Evolutionary conservation across 2,888 invertebrate species (phyloP), one percentile per base, ranked within the genome.

Genomic region (Endotricha flammealis): DNA sequence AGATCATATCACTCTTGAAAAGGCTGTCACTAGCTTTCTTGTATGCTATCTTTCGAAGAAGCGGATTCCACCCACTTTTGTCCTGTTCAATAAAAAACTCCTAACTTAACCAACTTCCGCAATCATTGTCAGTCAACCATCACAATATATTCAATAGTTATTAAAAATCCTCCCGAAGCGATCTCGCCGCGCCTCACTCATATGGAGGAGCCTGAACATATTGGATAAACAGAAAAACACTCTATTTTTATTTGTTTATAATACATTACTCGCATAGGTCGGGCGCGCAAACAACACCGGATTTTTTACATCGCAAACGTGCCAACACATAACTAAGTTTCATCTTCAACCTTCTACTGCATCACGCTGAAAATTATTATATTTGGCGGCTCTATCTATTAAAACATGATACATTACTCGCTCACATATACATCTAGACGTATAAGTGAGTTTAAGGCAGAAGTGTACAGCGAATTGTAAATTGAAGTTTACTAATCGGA

Each of bases 301-400:
- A 52, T 57, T 67, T 66, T 66, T 65, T 64, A 67, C 61, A 57
- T 48, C 53, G 50, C 33, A 49, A 48, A 58, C 69, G 69, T 69
- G 69, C 58, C 48, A 44, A 24, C 38, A 61, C 69, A 65, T 69
- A 69, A 65, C 57, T 52, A 44, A 57, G 49, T 53, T 49, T 53
- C 54, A 53, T 61, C 60, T 52, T 14, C 17, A 14, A 10, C n/a
- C 48, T 23, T 25, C 10, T 35, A 60, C 50, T 37, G 39, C 29
- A 31, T 25, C 31, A 44, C n/a, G 31, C 27, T 8, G 8, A 25
- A 32, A 7, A 7, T 10, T 1, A 27, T 11, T n/a, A 10, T 6
- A 4, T 1, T 12, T 1, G n/a, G 7, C 13, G 11, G n/a, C 8
- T 3, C 4, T 23, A 10, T 4, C 11, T 2, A 5, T 12, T n/a